These are phyloP conservation scores for Neodon shergylaensis DNA, from an alignment of 2,113 vertebrate genomes.

Conservation along the genomic window DNA sequence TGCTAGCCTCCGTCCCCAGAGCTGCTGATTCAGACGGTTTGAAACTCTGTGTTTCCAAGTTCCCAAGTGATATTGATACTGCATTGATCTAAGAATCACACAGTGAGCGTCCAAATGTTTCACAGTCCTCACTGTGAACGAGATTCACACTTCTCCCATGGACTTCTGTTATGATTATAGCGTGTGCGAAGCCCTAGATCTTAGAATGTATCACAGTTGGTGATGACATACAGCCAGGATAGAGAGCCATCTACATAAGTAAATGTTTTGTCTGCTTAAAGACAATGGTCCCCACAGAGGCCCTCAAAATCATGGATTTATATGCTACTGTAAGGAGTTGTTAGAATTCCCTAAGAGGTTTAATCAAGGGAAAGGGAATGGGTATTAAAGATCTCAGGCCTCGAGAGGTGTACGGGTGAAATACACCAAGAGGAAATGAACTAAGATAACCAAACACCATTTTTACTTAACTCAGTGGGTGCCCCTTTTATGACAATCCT, in stretches of 20 bases:
- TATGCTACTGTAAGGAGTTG: not conserved
- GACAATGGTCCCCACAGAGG: not conserved
- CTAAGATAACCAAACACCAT: not conserved
- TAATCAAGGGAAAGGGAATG: not conserved
- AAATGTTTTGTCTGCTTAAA: not conserved
- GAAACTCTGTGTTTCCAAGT: not conserved
- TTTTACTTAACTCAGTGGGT: not conserved
- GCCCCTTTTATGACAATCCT: not conserved
- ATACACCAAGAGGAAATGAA: not conserved
- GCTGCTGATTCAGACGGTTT: conserved; percentile 2
- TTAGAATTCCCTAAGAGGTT: not conserved
- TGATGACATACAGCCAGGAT: not conserved
- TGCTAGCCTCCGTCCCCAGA: not conserved
- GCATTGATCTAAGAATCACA: not conserved
- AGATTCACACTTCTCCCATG: not conserved
- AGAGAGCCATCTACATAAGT: not conserved
- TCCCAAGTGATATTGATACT: not conserved
- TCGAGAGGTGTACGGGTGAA: not conserved
- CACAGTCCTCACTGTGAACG: not conserved
- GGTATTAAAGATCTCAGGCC: not conserved
- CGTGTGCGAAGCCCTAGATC: not conserved
- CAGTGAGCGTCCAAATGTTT: not conserved
- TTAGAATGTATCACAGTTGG: not conserved
- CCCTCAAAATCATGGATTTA: not conserved
- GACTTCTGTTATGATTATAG: not conserved